These are phyloP conservation scores for Acrobasis consociella DNA, from an alignment of 2,888 invertebrate genomes.

Conservation along the genomic window DNA sequence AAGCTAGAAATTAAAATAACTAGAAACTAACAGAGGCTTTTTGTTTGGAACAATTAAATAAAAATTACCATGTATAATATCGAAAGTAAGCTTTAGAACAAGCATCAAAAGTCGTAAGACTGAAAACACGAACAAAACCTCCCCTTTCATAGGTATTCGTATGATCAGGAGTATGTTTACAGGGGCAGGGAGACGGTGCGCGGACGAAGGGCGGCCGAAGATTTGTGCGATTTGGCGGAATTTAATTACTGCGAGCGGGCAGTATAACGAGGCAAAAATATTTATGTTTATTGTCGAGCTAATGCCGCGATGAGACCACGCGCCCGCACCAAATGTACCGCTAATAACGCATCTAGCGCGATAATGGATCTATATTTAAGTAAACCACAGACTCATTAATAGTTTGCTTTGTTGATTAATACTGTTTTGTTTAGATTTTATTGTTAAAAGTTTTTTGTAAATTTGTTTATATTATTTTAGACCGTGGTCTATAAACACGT, in stretches of 20 bases:
- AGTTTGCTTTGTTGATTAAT: background rate
- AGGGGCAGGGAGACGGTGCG: constrained; percentile 38
- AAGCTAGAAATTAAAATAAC: too few relatives aligned
- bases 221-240: constrained; percentile 80
- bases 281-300: constrained; percentile 78
- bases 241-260: constrained; percentile 75
- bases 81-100: background rate
- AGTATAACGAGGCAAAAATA: constrained; percentile 79
- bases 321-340: constrained; percentile 36
- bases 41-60: background rate
- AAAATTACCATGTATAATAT: background rate
- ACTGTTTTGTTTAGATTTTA: too few relatives aligned
- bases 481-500: too few relatives aligned
- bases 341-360: constrained; percentile 22
- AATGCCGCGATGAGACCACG: constrained; percentile 70
- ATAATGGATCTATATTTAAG: constrained; percentile 16
- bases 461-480: too few relatives aligned
- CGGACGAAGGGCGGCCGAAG: constrained; percentile 52
- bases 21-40: too few relatives aligned
- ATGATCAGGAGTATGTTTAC: constrained; percentile 31
- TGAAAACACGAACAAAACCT: constrained; percentile 18
- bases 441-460: too few relatives aligned
- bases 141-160: constrained; percentile 27
- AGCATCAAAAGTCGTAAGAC: constrained; percentile 1
- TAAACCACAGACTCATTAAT: constrained; percentile 11